Evolutionary conservation across 37 sponge, comb jelly and placozoan genomes (phyloP).

Genomic region (Beroe forskalii): DNA sequence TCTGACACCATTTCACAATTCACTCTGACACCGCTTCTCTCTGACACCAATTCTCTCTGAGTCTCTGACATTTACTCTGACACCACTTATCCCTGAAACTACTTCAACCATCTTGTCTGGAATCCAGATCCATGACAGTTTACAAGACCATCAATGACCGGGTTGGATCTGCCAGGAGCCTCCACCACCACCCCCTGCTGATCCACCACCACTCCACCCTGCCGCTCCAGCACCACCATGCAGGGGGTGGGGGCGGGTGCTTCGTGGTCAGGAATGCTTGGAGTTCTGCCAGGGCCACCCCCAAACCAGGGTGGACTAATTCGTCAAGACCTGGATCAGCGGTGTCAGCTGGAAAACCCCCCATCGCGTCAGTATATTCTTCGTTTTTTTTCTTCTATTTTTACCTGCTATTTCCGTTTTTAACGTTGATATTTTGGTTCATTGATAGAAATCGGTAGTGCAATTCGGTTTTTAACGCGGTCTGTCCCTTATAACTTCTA

Average conservation of each 20-base stretch:
- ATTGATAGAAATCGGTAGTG: too few relatives aligned
- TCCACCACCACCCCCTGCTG: background rate
- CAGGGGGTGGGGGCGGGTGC: background rate
- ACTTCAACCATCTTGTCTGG: too few relatives aligned
- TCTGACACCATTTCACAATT: too few relatives aligned
- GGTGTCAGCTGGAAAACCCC: background rate
- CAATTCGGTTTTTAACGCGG: too few relatives aligned
- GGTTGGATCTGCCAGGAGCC: background rate
- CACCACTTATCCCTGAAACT: too few relatives aligned
- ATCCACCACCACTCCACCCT: background rate
- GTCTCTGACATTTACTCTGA: too few relatives aligned
- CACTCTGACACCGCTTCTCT: too few relatives aligned
- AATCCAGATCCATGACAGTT: background rate
- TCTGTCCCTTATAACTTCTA: too few relatives aligned
- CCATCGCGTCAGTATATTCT: background rate
- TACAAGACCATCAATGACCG: background rate
- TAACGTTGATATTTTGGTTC: too few relatives aligned
- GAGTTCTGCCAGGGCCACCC: background rate
- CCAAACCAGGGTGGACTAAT: slow-evolving; percentile 18
- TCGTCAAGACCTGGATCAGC: background rate
- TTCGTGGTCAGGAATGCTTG: slow-evolving; percentile 9
- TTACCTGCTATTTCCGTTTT: too few relatives aligned
- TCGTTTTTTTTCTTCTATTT: too few relatives aligned
- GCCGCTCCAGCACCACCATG: background rate
- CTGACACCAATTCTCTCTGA: too few relatives aligned